Evolutionary conservation across 1,140 invertebrate genomes (phyloP).

Genomic region (Zaprionus camerounensis): DNA sequence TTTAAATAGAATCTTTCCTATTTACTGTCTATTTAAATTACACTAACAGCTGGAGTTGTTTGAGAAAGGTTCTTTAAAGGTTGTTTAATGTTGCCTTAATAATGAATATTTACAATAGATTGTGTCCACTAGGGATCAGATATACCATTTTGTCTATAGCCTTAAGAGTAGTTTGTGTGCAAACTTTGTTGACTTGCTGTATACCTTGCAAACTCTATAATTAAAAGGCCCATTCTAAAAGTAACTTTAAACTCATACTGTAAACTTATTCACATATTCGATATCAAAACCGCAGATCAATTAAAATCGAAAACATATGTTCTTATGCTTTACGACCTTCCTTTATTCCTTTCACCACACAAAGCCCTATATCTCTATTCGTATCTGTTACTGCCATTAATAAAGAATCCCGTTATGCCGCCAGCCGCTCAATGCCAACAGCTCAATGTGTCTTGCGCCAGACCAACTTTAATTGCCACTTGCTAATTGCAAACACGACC

Average conservation of each 20-base stretch:
- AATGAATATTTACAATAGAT: too few species aligned
- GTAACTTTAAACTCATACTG: too few species aligned
- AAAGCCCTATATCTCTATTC: neutral
- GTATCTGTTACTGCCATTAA: constrained; percentile 28
- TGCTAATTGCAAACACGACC: constrained; percentile 73
- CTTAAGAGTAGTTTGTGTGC: too few species aligned
- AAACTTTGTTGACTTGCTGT: too few species aligned
- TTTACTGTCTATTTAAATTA: constrained; percentile 8
- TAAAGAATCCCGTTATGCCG: constrained; percentile 43
- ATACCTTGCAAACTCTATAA: too few species aligned
- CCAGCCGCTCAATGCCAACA: constrained; percentile 51
- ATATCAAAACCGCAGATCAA: neutral
- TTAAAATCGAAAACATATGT: constrained; percentile 4
- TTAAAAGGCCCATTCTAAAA: too few species aligned
- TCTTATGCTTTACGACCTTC: neutral
- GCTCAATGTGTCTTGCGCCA: constrained; percentile 41
- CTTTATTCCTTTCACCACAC: neutral
- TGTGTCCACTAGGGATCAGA: too few species aligned
- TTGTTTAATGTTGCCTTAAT: too few species aligned
- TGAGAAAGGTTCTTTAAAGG: neutral
- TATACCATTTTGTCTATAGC: too few species aligned
- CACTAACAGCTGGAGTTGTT: neutral
- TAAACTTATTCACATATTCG: neutral
- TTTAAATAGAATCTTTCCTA: constrained; percentile 19
- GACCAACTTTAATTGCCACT: constrained; percentile 77